Base-by-base conservation (phyloP, 2,797 vertebrate genomes). In the Gouania willdenowi region DNA sequence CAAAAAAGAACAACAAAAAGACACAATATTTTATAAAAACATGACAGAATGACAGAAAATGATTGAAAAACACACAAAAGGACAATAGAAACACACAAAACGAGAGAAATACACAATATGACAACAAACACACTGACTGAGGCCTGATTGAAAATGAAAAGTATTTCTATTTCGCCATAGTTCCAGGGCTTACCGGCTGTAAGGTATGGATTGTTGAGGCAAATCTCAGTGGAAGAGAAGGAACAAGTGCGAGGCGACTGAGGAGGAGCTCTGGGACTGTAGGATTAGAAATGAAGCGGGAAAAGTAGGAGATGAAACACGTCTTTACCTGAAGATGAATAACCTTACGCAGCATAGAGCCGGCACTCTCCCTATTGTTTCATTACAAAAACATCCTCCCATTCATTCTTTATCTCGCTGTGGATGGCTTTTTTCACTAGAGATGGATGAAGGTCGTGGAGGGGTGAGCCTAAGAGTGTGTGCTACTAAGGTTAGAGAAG, bases 291-390 rank as follows among this genome's bases (percentile, higher is more conserved):
- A 13, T 6, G 14, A 22, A 18, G 22, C 19, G 31, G 30, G 19
- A 27, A 41, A 45, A 50, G 40, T 23, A 26, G 6, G 10, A 20
- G 2, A 61, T 21, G 37, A 51, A 54, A 45, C 44, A 40, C 23
- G 48, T 48, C 54, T 66, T 66, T 53, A 79, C 66, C 41, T 58
- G 32, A 61, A 71, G 68, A 85, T 72, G 45, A 77, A 79, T 82
- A 52, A 63, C 63, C 51, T 15, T 7, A 23, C 28, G 2, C 6
- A n/a, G 22, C 14, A 2, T 41, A 30, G 48, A 29, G 2, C 17
- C 1, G 53, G 39, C 57, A 55, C 46, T 40, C 28, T 46, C 23
- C 42, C 42, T 37, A 71, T 76, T 76, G 66, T 77, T 65, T 35
- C 48, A n/a, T n/a, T n/a, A n/a, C n/a, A n/a, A n/a, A 60, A 66